phyloP scores from a whole-genome alignment of 2,797 vertebrate species.

The Paratrypauchen microcephalus region DNA sequence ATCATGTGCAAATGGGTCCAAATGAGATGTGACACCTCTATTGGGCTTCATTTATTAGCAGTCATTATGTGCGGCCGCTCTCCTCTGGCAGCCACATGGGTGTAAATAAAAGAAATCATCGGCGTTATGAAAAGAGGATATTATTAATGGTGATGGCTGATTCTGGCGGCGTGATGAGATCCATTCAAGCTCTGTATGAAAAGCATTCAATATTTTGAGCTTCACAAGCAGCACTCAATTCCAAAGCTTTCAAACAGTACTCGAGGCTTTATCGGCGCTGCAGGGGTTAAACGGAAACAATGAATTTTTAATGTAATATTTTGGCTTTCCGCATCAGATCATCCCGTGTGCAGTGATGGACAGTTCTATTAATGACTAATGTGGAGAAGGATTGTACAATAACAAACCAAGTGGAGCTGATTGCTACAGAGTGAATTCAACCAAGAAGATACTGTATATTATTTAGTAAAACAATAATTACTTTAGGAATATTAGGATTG shows the following conservation, averaged over 20 bases:
- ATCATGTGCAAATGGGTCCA: conserved; percentile 75
- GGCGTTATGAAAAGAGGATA: conserved; percentile 71
- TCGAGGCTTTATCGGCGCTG: conserved; percentile 32
- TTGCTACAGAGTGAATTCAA: conserved; percentile 9
- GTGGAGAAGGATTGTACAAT: conserved; percentile 11
- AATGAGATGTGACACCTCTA: conserved; percentile 80
- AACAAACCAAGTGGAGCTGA: conserved; percentile 18
- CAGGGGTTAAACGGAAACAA: conserved; percentile 40
- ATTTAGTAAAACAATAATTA: not conserved
- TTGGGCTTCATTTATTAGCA: conserved; percentile 79
- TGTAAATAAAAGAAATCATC: conserved; percentile 75
- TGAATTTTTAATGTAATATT: conserved; percentile 49
- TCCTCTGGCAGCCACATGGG: conserved; percentile 58
- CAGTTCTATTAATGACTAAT: conserved; percentile 12
- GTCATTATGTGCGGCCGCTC: conserved; percentile 68
- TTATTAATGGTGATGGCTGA: conserved; percentile 74
- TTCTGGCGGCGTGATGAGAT: conserved; percentile 67
- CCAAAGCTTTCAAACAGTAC: conserved; percentile 30
- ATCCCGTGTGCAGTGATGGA: conserved; percentile 21
- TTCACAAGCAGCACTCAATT: conserved; percentile 48
- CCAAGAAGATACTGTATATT: not conserved
- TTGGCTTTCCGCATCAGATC: conserved; percentile 24
- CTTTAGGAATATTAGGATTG: not conserved
- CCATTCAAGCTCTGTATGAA: conserved; percentile 54
- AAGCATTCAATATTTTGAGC: conserved; percentile 45